Conservation (phyloP, 2,888 invertebrate species). For the Hermaeophaga mercurialis region DNA sequence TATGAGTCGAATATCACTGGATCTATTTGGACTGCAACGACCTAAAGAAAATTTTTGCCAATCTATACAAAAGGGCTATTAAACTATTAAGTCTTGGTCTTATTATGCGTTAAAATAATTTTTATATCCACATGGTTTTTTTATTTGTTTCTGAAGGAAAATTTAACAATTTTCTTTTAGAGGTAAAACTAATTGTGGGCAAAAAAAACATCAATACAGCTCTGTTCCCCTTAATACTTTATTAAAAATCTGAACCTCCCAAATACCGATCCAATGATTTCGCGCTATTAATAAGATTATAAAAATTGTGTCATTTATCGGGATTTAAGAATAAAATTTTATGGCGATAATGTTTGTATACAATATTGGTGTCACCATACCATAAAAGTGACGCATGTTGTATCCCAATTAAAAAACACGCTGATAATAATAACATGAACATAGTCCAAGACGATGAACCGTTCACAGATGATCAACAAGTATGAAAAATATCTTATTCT, state of each 20-base stretch:
- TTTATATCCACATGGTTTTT: no score
- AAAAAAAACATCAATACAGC: no score
- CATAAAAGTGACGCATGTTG: background rate
- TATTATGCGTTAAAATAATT: no score
- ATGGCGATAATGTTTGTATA: background rate
- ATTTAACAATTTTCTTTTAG: no score
- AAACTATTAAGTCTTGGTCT: no score
- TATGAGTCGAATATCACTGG: slow-evolving; percentile 80
- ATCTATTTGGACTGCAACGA: slow-evolving; percentile 80
- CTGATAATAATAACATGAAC: slow-evolving; percentile 14
- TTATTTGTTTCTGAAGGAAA: no score
- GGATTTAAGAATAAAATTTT: background rate
- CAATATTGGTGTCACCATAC: slow-evolving; percentile 1
- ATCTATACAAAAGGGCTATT: no score
- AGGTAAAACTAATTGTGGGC: no score
- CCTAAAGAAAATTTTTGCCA: slow-evolving; percentile 66
- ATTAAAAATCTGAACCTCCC: background rate
- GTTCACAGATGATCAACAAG: slow-evolving; percentile 4
- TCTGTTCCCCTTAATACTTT: no score
- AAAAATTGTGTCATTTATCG: slow-evolving; percentile 6
- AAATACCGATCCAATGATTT: background rate
- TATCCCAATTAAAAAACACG: background rate
- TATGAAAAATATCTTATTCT: slow-evolving; percentile 17
- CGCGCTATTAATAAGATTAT: background rate
- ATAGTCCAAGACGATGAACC: slow-evolving; percentile 18